Conservation (phyloP, 2,113 vertebrate species). For the Carassius gibelio region DNA sequence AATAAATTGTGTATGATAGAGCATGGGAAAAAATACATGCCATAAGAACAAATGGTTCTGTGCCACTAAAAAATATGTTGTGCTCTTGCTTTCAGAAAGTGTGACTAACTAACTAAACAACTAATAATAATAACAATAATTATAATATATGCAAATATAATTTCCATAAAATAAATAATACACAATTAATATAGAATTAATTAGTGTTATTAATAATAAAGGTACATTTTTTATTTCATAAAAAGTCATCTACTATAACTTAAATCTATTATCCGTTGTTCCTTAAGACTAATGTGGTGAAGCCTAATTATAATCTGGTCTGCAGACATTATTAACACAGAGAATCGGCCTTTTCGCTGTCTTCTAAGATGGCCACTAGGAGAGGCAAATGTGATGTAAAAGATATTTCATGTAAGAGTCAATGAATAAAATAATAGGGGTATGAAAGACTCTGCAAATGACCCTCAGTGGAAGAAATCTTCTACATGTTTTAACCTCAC, state of each 20-base stretch:
- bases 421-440: slow-evolving; percentile 61
- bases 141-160: background rate
- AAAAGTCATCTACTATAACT: slow-evolving; percentile 41
- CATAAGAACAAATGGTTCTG: slow-evolving; percentile 67
- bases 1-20: slow-evolving; percentile 76
- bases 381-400: slow-evolving; percentile 53
- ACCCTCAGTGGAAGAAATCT: slow-evolving; percentile 53
- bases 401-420: slow-evolving; percentile 58
- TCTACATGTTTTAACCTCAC: slow-evolving; percentile 61
- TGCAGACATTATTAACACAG: slow-evolving; percentile 50
- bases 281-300: slow-evolving; percentile 50
- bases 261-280: slow-evolving; percentile 46
- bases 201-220: background rate
- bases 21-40: slow-evolving; percentile 61
- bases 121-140: slow-evolving; percentile 55
- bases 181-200: background rate
- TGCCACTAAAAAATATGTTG: slow-evolving; percentile 49
- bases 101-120: slow-evolving; percentile 55
- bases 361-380: slow-evolving; percentile 40
- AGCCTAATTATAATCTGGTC: slow-evolving; percentile 52
- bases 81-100: slow-evolving; percentile 25
- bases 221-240: background rate
- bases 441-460: slow-evolving; percentile 63
- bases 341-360: slow-evolving; percentile 47
- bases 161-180: background rate